Evolutionary conservation across 2,888 invertebrate species (phyloP), one percentile per base, ranked within the genome.

Genomic region (Cerceris ruficornis): DNA sequence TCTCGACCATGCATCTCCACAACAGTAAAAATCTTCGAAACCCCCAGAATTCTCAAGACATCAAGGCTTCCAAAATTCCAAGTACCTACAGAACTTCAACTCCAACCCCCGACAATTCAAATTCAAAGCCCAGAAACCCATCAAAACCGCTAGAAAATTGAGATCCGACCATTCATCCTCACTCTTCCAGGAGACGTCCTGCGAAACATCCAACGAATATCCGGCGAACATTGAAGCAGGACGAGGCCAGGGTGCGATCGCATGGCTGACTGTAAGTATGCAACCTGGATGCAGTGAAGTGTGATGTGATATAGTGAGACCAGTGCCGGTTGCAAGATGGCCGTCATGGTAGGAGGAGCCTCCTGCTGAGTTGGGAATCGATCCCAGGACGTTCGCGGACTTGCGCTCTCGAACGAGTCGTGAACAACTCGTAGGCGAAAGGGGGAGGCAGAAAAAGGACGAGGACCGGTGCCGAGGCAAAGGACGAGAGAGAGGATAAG

Each of bases 331-430:
- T 85, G 88, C 92, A 92, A 91, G 92, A 92, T 92, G 92, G 92
- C 92, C 91, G 92, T 90, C 91, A 82, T 80, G 87, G 90, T 92
- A 91, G 92, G 92, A 92, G 92, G 92, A 92, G 92, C 91, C 90
- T 92, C 88, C 85, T 86, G 86, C 88, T 86, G 90, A 87, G 91
- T 88, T 87, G 84, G 84, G 90, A 90, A 92, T 92, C 92, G 92
- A 92, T 92, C 90, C 89, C 90, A 90, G 90, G 90, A 90, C 88
- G 1, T 86, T 83, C 74, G 87, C 84, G 88, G 89, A 83, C 90
- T 88, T 88, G 89, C 89, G 88, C 90, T 86, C 86, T 88, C 84
- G 84, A 82, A 83, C 85, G 83, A 68, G 79, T 82, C 86, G 80
- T 82, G 84, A 83, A 84, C 85, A 80, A 78, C 82, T 78, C 80